Percentiles rank a stretch among this genome's conserved stretches.
Conservation (phyloP, 1,140 invertebrate species). For the Heliconius nattereri region DNA sequence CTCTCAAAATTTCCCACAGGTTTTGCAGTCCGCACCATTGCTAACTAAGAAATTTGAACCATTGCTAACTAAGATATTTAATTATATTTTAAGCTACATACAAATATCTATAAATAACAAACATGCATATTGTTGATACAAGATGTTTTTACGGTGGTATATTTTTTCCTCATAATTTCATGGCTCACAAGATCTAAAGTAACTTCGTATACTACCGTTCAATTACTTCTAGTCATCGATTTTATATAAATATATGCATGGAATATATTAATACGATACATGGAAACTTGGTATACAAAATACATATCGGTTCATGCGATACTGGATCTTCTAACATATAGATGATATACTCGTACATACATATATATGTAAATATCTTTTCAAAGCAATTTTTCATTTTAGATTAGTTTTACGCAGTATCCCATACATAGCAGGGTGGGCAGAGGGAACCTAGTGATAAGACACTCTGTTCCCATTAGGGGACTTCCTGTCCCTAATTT, state of each 20-base stretch:
- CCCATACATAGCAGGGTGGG: no score
- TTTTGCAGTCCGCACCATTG: conserved; percentile 38
- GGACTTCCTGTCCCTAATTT: no score
- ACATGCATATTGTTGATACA: no score
- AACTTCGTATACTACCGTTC: neutral
- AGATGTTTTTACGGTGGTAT: neutral
- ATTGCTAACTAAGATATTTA: conserved; percentile 26
- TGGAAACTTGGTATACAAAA: neutral
- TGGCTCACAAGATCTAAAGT: neutral
- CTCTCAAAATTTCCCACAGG: conserved; percentile 43
- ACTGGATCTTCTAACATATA: neutral
- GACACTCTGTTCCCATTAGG: no score
- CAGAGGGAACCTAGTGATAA: no score
- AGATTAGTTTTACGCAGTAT: no score
- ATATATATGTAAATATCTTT: no score
- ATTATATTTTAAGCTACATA: neutral
- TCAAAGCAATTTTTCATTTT: no score
- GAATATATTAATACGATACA: conserved; percentile 9
- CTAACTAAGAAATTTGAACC: conserved; percentile 31
- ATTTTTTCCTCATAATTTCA: neutral
- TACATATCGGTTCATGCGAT: neutral
- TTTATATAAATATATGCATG: conserved; percentile 10
- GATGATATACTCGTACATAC: no score
- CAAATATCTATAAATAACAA: no score
- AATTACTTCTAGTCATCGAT: conserved; percentile 4